Evolutionary conservation across 2,888 invertebrate species (phyloP), one percentile per base, ranked within the genome.

Genomic region (Dermolepida albohirtum): DNA sequence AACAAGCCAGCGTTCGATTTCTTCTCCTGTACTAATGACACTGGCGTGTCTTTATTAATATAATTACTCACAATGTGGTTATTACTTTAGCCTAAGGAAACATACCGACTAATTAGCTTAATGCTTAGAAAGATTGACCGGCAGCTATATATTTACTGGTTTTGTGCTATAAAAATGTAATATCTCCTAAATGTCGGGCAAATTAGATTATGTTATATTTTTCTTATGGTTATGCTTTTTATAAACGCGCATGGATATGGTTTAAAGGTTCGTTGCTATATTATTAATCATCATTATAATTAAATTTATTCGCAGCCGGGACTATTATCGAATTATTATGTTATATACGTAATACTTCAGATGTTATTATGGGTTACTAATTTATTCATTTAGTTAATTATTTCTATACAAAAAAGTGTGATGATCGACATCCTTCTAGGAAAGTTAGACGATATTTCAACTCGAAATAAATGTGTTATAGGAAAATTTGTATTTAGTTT

Each of bases 221-320:
- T 57, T 27, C 29, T n/a, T 27, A 6, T 12, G 34, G 10, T 34
- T 34, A 10, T 7, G 1, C 5, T 34, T 34, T 34, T 34, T 34
- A 34, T 34, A 34, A 34, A 34, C 10, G 34, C 6, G 8, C 6
- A 34, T 41, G 2, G 17, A 27, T 27, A 43, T 12, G 22, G 4
- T 17, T 57, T 43, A n/a, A 8, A 27, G 27, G 27, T 43, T 44
- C n/a, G 22, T 12, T 11, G 43, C 27, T 14, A 44, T 57, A 44
- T 43, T 44, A 57, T 57, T 57, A 57, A 57, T 57, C 43, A 57
- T 43, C 29, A 57, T 57, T 57, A 57, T 57, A 10, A 14, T 44
- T 57, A 57, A 57, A 57, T 43, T 34, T 57, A 57, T 57, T 57
- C 57, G 57, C 57, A 10, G 11, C 27, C 8, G 27, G 16, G 17